A percentile compares a stretch with the other conserved stretches of the same genome.
These are phyloP conservation scores for Calameuta filiformis DNA, from an alignment of 2,888 invertebrate genomes.

Conservation along the genomic window DNA sequence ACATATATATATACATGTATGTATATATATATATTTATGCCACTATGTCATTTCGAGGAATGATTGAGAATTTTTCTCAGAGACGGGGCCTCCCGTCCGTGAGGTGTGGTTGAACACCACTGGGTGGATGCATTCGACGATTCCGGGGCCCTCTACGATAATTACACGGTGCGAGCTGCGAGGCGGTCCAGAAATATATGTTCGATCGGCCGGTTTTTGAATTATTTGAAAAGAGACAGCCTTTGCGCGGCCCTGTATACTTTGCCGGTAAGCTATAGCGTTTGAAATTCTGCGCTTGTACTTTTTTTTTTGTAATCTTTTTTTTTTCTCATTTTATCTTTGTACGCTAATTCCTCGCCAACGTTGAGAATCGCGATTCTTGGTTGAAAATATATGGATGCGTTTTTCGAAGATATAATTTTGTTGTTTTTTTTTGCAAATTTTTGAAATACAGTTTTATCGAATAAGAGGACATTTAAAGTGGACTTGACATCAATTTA, in stretches of 20 bases:
- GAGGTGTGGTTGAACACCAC: conserved; percentile 55
- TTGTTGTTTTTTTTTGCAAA: background rate
- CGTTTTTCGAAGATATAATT: background rate
- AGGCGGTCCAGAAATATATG: conserved; percentile 62
- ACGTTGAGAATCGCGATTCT: background rate
- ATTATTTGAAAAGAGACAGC: conserved; percentile 67
- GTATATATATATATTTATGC: background rate
- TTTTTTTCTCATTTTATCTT: background rate
- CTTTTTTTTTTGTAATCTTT: conserved; percentile 34
- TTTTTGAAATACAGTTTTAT: conserved; percentile 27
- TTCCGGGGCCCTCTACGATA: conserved; percentile 62
- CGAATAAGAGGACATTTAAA: conserved; percentile 30
- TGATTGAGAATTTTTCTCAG: background rate
- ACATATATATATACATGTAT: conserved; percentile 14
- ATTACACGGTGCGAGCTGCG: conserved; percentile 64
- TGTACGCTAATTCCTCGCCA: conserved; percentile 17
- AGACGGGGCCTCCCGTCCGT: background rate
- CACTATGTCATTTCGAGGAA: conserved; percentile 8
- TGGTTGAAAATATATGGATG: background rate
- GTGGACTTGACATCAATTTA: background rate
- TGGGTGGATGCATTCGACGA: conserved; percentile 52
- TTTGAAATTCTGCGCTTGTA: conserved; percentile 44
- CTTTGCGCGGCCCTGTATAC: conserved; percentile 1
- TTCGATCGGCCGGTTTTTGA: conserved; percentile 66
- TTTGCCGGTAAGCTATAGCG: conserved; percentile 38